Evolutionary conservation across 1,140 invertebrate species (phyloP), one percentile per base, ranked within the genome.

Genomic region (Drosophila nigrodunni): DNA sequence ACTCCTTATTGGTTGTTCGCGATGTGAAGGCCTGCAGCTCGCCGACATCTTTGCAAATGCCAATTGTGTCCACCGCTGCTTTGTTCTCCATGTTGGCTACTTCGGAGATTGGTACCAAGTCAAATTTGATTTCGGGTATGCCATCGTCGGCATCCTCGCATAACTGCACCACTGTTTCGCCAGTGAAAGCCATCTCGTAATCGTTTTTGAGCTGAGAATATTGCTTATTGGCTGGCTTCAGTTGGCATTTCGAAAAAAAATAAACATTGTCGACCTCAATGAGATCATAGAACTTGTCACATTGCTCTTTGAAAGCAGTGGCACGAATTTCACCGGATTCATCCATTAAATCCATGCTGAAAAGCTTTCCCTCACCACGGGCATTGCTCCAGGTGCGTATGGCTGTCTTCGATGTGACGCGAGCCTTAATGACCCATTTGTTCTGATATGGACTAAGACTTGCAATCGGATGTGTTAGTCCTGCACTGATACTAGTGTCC

Each of bases 151-250:
- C 95, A 66, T 95, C 94, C 55, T 94, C 93, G 80, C 96, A 97
- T 55, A 94, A 94, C 41, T 95, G 93, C 7, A 98, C 94, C 76
- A 96, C 93, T 0, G 97, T 96, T 37, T 99, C 97, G 15, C 93
- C 93, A n/a, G 93, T 95, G 79, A 99, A 95, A 0, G 97, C 97
- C 95, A 99, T 97, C 91, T 99, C 99, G 91, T 99, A 99, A 91
- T 99, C 98, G 93, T 99, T 98, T 52, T 98, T 97, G 9, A 98
- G 91, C 46, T 93, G 95, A 11, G 94, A 95, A 89, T 95, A 99
- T 83, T 97, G 95, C 92, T 98, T 99, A 92, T 99, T 99, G 0
- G 98, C 98, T 13, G 96, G 94, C 93, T 99, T 99, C 7, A 99
- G 90, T 18, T 93, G 91, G 61, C 95, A 97, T 74, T 95, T 95